Evolutionary conservation across 64 coral and sea anemone species (phyloP), one percentile per base, ranked within the genome.

Genomic region (Porites australiensis): DNA sequence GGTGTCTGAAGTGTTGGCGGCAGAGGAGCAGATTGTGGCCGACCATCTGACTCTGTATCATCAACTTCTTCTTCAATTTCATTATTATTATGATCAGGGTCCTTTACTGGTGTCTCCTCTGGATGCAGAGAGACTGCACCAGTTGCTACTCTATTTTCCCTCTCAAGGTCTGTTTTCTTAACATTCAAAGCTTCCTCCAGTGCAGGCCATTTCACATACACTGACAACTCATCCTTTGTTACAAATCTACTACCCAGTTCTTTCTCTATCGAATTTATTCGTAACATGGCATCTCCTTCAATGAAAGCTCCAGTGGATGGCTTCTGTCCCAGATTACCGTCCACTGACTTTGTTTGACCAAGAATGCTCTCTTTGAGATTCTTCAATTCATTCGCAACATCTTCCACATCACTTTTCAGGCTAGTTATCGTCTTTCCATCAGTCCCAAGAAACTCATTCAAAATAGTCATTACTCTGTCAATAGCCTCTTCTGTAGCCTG

Each of bases 181-280:
- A 94, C 82, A 13, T 98, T 93, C 68, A 98, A 55, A 22, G 95
- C 95, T 46, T 98, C 77, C 78, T 98, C 88, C 0, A 98, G 82
- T 13, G 95, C 95, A 12, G 95, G 92, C 95, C 95, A 98, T 74
- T 91, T 97, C 2, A 97, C 95, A 77, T 94, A 97, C 58, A 89
- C 27, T 27, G 13, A 62, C 47, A 98, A 75, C 4, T 98, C 95
- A 20, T 98, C 92, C 58, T 90, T 98, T 27, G 57, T 94, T 2
- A 57, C 95, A 43, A 98, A 71, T 86, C 55, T 69, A 20, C 58
- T 46, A 37, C 27, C 27, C 50, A 92, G 76, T 18, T 50, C n/a
- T 72, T 77, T 58, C 72, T 82, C 63, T 11, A 84, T 44, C 0
- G 62, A 84, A n/a, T 63, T 66, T 19, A 84, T 14, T 9, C 11